These are phyloP conservation scores for Andrena flavipes DNA, from an alignment of 2,888 invertebrate species.

Conservation along the genomic window DNA sequence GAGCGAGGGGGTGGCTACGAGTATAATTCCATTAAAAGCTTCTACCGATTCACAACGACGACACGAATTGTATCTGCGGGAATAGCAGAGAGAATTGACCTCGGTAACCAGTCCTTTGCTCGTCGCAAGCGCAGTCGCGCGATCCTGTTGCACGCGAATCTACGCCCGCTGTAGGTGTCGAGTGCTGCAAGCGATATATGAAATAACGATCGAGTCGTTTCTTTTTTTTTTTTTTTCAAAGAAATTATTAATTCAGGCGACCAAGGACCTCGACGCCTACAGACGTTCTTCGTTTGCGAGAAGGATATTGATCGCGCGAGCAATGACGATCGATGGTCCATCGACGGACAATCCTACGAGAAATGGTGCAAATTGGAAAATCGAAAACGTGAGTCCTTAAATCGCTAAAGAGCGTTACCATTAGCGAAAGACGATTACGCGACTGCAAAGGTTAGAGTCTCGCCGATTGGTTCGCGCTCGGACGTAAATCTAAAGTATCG, in stretches of 20 bases:
- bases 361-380: slow-evolving; percentile 4
- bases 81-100: slow-evolving; percentile 24
- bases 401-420: slow-evolving; percentile 35
- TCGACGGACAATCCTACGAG: slow-evolving; percentile 17
- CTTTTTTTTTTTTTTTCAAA: not conserved
- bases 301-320: not conserved
- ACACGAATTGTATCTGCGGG: slow-evolving; percentile 9
- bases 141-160: not conserved
- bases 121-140: not conserved
- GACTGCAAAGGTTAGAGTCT: slow-evolving; percentile 20
- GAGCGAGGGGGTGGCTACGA: slow-evolving; percentile 18
- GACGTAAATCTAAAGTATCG: not conserved
- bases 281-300: not conserved
- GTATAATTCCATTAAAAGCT: slow-evolving; percentile 41
- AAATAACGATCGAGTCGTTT: not conserved
- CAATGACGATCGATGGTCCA: not conserved
- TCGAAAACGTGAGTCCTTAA: slow-evolving; percentile 27
- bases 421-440: slow-evolving; percentile 29
- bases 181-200: not conserved
- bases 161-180: not conserved
- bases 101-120: not conserved
- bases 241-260: not conserved
- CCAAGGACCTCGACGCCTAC: not conserved
- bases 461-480: not conserved
- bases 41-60: slow-evolving; percentile 33